Evolutionary conservation across 2,797 vertebrate species (phyloP).

Genomic region (Lepilemur septentrionalis): DNA sequence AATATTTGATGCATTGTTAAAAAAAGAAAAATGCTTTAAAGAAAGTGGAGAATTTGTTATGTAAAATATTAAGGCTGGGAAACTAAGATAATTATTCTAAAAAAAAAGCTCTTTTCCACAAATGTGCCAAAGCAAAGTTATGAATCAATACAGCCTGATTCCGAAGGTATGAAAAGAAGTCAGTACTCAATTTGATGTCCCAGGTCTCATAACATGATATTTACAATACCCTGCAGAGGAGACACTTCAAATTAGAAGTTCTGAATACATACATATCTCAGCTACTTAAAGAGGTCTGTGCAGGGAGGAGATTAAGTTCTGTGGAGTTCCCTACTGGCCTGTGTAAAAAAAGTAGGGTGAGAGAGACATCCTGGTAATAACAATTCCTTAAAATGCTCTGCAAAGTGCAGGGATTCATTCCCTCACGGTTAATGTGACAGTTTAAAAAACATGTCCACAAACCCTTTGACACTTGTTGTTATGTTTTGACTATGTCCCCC

Average conservation of each 20-base stretch:
- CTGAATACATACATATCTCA: background rate
- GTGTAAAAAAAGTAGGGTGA: background rate
- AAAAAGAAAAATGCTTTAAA: background rate
- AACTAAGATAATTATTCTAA: slow-evolving; percentile 48
- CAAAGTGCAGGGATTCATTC: background rate
- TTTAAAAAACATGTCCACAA: background rate
- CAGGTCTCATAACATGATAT: background rate
- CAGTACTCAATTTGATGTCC: background rate
- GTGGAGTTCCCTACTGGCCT: background rate
- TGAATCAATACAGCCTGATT: background rate
- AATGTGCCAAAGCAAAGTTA: background rate
- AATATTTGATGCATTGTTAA: background rate
- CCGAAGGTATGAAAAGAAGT: background rate
- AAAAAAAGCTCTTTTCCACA: background rate
- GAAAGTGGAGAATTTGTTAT: background rate
- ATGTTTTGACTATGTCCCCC: background rate
- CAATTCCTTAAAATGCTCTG: background rate
- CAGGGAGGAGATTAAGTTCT: background rate
- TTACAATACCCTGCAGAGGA: background rate
- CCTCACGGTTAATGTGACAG: background rate
- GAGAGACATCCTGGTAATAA: background rate
- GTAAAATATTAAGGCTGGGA: background rate
- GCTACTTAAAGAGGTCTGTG: background rate
- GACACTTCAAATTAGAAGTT: background rate
- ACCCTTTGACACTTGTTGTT: background rate